A percentile compares a stretch with the other conserved stretches of the same genome.
phyloP scores from a whole-genome alignment of 2,113 vertebrate genomes.

The Ceyx cyanopectus region DNA sequence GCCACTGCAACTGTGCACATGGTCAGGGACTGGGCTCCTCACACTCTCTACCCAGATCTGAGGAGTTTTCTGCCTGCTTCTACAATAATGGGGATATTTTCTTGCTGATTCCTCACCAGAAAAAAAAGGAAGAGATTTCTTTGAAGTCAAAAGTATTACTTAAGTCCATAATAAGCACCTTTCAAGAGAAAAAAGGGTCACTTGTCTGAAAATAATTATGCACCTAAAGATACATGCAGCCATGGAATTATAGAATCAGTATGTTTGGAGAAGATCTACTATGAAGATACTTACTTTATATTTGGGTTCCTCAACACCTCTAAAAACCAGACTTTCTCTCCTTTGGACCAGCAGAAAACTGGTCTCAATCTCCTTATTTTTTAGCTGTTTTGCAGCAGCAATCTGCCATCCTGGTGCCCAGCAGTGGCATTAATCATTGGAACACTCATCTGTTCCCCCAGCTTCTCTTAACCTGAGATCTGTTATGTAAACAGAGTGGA shows the following conservation, averaged over 20 bases:
- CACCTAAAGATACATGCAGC: not conserved
- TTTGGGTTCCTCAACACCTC: not conserved
- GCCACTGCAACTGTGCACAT: not conserved
- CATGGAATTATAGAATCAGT: not conserved
- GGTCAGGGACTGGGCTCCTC: not conserved
- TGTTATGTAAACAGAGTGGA: not conserved
- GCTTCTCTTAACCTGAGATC: not conserved
- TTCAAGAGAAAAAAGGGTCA: not conserved
- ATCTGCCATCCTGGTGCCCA: not conserved
- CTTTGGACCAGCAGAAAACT: not conserved
- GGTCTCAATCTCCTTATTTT: not conserved
- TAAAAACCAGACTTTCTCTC: not conserved
- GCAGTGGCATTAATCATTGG: constrained; percentile 43
- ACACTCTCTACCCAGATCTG: not conserved
- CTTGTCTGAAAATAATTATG: not conserved
- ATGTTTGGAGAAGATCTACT: no score
- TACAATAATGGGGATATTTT: not conserved
- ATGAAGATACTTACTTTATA: not conserved
- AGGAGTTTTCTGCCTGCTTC: not conserved
- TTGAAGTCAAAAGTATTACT: constrained; percentile 21
- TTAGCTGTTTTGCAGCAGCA: not conserved
- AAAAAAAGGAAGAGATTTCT: not conserved
- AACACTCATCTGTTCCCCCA: not conserved
- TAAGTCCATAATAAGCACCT: constrained; percentile 7
- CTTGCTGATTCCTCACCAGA: not conserved